Evolutionary conservation across 2,797 vertebrate species (phyloP), one percentile per base, ranked within the genome.

Genomic region (Hephaestus fuliginosus): DNA sequence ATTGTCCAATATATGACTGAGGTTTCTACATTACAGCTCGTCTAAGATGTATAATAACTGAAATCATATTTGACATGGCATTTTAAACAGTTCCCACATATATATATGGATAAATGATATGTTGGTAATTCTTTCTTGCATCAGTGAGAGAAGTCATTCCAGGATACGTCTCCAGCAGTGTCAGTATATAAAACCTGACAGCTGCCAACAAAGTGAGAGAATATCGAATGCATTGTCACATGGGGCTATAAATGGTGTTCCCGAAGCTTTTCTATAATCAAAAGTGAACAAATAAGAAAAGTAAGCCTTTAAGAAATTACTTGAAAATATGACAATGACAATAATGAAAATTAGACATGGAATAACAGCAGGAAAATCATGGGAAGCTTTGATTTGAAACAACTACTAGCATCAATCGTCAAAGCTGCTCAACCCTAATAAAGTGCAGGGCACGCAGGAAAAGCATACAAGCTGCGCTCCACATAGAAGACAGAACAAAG

Each of bases 401-500:
- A 33, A 14, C 48, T 46, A 25, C 9, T 56, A 33, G 36, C 36
- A 39, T 39, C 36, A 39, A 39, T 48, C 73, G 36, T 43, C 33
- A 15, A 63, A 63, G 46, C 25, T 28, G 43, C 41, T 25, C 11
- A 58, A 53, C 33, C 65, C 55, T 69, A 81, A 85, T 55, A 76
- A 77, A 82, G 43, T 75, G 48, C 71, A 71, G 14, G 1, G 2
- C 55, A 49, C 0, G 3, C 0, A 63, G 56, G 15, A 39, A 52
- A 66, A 68, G 48, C 56, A 62, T 46, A 39, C 18, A 14, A 28
- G 33, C 66, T 83, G 53, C 7, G n/a, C 11, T 65, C 43, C 60
- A 13, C 78, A 51, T 49, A 66, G 53, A 76, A 41, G 74, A 67
- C 66, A 48, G 73, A 84, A 75, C 79, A 72, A 80, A 80, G 68